Conservation (phyloP, 1,140 invertebrate species). For the Drosophila funebris region DNA sequence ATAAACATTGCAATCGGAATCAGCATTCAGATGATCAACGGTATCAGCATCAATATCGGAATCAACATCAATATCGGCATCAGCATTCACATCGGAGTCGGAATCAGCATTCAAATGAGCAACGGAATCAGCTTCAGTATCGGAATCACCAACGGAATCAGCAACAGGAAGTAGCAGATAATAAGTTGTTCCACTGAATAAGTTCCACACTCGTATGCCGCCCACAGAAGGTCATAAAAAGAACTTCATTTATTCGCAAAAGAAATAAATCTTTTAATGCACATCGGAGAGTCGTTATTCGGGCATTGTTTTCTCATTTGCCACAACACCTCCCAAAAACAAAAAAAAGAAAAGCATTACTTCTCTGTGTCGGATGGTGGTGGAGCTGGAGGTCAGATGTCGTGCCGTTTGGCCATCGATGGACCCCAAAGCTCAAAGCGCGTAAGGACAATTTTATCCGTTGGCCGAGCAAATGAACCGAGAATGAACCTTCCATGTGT, state of each 20-base stretch:
- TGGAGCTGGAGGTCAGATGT: slow-evolving; percentile 28
- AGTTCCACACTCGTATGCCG: not conserved
- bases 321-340: slow-evolving; percentile 66
- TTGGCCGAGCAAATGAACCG: slow-evolving; percentile 4
- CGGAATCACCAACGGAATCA: not conserved
- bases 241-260: slow-evolving; percentile 77
- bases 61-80: not conserved
- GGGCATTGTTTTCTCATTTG: slow-evolving; percentile 80
- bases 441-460: slow-evolving; percentile 53
- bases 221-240: slow-evolving; percentile 57
- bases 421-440: slow-evolving; percentile 19
- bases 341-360: no score
- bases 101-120: not conserved
- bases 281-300: slow-evolving; percentile 82
- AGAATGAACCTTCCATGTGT: slow-evolving; percentile 14
- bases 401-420: slow-evolving; percentile 54
- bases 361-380: not conserved
- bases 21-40: no score
- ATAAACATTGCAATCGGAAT: no score
- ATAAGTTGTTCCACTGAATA: not conserved
- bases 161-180: not conserved
- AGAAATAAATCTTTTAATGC: slow-evolving; percentile 83
- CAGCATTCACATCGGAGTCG: no score
- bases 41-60: no score
- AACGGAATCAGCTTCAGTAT: not conserved